phyloP scores from a whole-genome alignment of 2,797 vertebrate species.

The Thalassophryne amazonica region DNA sequence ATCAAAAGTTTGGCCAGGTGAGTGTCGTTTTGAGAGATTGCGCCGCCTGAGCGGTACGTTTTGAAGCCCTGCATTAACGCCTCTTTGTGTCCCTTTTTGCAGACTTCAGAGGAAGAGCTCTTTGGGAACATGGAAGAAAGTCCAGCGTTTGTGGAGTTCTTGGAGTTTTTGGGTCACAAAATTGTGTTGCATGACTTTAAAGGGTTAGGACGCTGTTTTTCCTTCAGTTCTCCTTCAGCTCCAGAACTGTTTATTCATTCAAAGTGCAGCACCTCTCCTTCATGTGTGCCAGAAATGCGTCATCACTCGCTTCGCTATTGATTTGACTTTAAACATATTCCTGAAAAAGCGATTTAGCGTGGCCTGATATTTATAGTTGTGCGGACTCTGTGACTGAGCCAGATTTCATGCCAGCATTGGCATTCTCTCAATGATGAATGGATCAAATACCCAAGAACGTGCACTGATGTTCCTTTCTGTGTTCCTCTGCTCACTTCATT shows the following conservation, averaged over 20 bases:
- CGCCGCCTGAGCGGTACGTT: background rate
- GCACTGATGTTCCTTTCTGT: constrained; percentile 4
- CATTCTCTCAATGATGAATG: constrained; percentile 29
- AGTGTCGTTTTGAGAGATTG: constrained; percentile 27
- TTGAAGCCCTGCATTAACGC: background rate
- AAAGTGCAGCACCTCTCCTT: background rate
- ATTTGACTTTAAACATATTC: constrained; percentile 35
- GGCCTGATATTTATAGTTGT: constrained; percentile 22
- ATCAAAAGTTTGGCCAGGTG: constrained; percentile 95
- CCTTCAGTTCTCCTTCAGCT: background rate
- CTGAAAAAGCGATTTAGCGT: constrained; percentile 15
- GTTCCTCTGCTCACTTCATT: background rate
- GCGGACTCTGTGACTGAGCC: constrained; percentile 37
- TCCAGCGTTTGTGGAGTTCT: constrained; percentile 89
- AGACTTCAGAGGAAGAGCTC: constrained; percentile 95
- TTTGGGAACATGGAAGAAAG: constrained; percentile 94
- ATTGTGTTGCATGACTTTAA: constrained; percentile 95
- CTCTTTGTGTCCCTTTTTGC: constrained; percentile 4
- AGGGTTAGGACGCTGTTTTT: constrained; percentile 78
- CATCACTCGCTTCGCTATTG: constrained; percentile 17
- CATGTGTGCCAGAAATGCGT: background rate
- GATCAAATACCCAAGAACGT: constrained; percentile 1
- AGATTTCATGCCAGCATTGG: constrained; percentile 41
- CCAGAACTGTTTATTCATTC: background rate
- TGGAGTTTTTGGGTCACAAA: constrained; percentile 90